Evolutionary conservation across 2,113 vertebrate species (phyloP), one percentile per base, ranked within the genome.

Genomic region (Thymallus thymallus): DNA sequence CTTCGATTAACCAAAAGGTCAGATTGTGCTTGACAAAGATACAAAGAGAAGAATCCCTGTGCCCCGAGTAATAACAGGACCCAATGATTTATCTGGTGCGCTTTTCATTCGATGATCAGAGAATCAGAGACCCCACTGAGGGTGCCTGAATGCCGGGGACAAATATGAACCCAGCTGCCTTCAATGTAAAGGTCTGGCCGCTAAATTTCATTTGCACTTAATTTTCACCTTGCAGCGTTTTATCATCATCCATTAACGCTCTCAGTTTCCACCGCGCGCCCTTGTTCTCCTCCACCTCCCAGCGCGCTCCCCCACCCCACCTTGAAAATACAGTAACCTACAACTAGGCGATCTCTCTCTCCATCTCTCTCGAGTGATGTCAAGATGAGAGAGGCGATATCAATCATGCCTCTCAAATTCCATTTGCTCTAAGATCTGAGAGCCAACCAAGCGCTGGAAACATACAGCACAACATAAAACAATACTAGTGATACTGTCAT

Each of bases 161-260:
- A 60, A 60, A 22, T 41, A 14, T 55, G 51, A 55, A 41, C 35
- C 7, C 35, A 30, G 12, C 26, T 13, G 14, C 13, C 5, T 64
- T 29, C 61, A 24, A 10, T 14, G 22, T 23, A 48, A 26, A 48
- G 5, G 20, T 13, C 23, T 51, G 45, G 9, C 45, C 2, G 35
- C 5, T 10, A 68, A 22, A 55, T n/a, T 4, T 24, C 24, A 20
- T n/a, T n/a, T 64, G 9, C 60, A 29, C 9, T n/a, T 12, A 16
- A 64, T 63, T 73, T 41, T 73, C 56, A 35, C 55, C 70, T 41
- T 45, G 58, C 56, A 73, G 30, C 29, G 58, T 73, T 73, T 63
- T 62, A 61, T 73, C 60, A 56, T 2, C 29, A 23, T 35, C 60
- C 22, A 26, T 64, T 61, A 26, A 22, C 58, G 22, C 60, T 20